A percentile compares a stretch with the other conserved stretches of the same genome.
phyloP scores from a whole-genome alignment of 2,113 vertebrate genomes.

The Hirundichthys speculiger region DNA sequence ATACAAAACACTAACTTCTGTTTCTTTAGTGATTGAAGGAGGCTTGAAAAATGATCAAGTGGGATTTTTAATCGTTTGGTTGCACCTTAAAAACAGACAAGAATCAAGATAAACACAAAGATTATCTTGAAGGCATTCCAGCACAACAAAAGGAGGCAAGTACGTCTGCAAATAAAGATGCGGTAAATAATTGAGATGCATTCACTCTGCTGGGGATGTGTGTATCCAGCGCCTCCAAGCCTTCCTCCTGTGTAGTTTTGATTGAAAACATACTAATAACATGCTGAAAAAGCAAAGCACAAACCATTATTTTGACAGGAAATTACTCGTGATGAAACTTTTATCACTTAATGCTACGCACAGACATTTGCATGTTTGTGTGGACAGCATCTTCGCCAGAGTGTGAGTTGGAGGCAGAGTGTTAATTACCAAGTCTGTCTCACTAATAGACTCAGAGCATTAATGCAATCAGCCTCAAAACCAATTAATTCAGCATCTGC shows the following conservation, averaged over 20 bases:
- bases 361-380: constrained; percentile 1
- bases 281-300: not conserved
- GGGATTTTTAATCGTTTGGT: not conserved
- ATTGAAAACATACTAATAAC: not conserved
- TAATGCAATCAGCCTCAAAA: constrained; percentile 76
- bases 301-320: not conserved
- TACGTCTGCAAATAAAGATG: not conserved
- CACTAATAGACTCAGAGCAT: constrained; percentile 68
- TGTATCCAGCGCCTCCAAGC: not conserved
- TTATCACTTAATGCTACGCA: not conserved
- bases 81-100: not conserved
- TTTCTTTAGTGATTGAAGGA: not conserved
- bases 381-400: constrained; percentile 3
- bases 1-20: no score
- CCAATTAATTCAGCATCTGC: constrained; percentile 78
- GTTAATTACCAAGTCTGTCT: constrained; percentile 70
- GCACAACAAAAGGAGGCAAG: not conserved
- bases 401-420: constrained; percentile 45
- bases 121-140: not conserved
- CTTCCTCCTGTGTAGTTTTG: not conserved
- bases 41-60: not conserved
- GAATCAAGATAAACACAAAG: not conserved
- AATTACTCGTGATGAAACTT: constrained; percentile 7
- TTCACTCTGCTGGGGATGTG: not conserved
- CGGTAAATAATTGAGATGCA: not conserved